Conservation (phyloP, 2,113 vertebrate species). For the Lota lota region DNA sequence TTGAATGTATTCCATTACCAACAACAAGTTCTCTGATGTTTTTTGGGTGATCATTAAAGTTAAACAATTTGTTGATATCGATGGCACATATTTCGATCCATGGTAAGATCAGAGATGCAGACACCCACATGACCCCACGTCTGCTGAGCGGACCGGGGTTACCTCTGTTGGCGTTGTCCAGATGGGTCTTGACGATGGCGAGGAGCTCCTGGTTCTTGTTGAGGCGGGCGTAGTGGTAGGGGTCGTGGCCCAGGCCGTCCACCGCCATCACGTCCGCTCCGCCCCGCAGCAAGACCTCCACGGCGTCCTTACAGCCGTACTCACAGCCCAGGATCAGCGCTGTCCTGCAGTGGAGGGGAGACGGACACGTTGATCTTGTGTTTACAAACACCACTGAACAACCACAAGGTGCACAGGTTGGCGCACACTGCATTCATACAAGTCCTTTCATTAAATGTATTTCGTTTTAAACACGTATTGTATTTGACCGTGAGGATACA, state of each 20-base stretch:
- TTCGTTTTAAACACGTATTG: too few species aligned
- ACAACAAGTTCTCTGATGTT: too few species aligned
- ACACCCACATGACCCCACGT: too few species aligned
- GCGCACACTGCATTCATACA: background rate
- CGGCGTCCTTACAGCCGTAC: conserved; percentile 87
- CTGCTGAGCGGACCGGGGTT: background rate
- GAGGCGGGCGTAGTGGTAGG: conserved; percentile 87
- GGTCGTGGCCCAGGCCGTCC: conserved; percentile 84
- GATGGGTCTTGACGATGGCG: conserved; percentile 77
- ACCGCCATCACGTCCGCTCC: conserved; percentile 79
- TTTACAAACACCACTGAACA: background rate
- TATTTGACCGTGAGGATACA: too few species aligned
- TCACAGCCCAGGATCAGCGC: conserved; percentile 93
- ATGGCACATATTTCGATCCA: too few species aligned
- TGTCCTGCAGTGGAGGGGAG: conserved; percentile 72
- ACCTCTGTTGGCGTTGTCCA: conserved; percentile 86
- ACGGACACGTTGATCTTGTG: background rate
- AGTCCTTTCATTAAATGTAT: too few species aligned
- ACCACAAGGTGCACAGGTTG: background rate
- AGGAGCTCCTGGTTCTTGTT: conserved; percentile 87
- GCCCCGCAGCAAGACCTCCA: conserved; percentile 85
- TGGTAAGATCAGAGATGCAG: too few species aligned
- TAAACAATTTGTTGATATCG: too few species aligned
- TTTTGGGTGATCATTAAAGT: too few species aligned
- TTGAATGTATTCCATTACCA: too few species aligned